These are phyloP conservation scores for Microtus ochrogaster DNA, from an alignment of 2,113 vertebrate species.

Conservation along the genomic window DNA sequence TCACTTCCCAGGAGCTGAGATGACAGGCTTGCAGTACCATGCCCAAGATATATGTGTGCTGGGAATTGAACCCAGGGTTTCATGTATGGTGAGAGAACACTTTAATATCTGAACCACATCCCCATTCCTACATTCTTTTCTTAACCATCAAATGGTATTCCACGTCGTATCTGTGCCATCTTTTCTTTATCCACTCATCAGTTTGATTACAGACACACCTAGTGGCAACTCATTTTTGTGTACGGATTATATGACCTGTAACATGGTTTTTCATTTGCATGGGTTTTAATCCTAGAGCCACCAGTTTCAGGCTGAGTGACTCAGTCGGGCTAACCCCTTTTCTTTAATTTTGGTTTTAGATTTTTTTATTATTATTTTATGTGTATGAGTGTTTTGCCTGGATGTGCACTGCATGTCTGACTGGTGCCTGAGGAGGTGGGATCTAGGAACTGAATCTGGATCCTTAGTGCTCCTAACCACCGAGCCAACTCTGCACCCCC, in stretches of 20 bases:
- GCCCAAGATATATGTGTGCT: background rate
- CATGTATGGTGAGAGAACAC: too few species aligned
- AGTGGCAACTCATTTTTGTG: background rate
- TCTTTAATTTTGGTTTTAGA: background rate
- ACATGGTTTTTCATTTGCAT: background rate
- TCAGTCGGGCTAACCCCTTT: too few species aligned
- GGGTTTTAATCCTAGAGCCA: background rate
- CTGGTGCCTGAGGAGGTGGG: background rate
- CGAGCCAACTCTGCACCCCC: background rate
- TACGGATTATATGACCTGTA: too few species aligned
- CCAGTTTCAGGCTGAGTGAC: background rate
- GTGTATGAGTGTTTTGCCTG: background rate
- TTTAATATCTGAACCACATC: background rate
- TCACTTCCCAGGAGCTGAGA: background rate
- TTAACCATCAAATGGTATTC: background rate
- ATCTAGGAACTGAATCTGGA: background rate
- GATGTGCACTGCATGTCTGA: background rate
- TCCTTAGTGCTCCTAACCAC: background rate
- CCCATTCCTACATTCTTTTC: background rate
- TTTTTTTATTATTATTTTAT: background rate
- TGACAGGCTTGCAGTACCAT: background rate
- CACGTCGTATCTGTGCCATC: too few species aligned
- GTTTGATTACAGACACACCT: background rate
- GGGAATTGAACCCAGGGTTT: background rate
- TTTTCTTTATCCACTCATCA: background rate